Percentiles rank a stretch among this genome's conserved stretches.
Conservation (phyloP, 2,113 vertebrate genomes). For the Nycticorax nycticorax region DNA sequence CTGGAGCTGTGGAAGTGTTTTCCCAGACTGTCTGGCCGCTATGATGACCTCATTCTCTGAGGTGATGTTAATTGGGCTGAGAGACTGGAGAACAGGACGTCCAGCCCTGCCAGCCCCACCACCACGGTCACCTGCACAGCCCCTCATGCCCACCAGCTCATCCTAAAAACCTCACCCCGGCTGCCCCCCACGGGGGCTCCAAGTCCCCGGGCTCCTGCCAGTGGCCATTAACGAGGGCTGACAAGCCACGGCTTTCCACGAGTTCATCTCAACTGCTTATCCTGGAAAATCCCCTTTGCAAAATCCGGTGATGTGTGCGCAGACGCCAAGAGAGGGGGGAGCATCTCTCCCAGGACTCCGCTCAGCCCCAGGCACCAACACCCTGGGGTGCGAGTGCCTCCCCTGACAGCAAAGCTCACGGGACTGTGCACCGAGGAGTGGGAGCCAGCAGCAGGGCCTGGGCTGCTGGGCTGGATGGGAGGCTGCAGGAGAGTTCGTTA, state of each 20-base stretch:
- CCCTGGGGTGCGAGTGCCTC: not conserved
- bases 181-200: fast-evolving
- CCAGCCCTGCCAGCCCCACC: not conserved
- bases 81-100: not conserved
- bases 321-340: not conserved
- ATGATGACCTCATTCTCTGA: conserved; percentile 42
- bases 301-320: not conserved
- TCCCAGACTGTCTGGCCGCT: conserved; percentile 67
- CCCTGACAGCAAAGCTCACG: fast-evolving
- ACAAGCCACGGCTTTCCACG: not conserved
- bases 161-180: not conserved
- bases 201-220: not conserved
- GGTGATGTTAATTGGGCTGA: conserved; percentile 11
- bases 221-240: not conserved
- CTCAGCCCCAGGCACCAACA: not conserved
- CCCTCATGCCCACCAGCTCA: not conserved
- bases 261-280: conserved; percentile 31
- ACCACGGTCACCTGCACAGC: not conserved
- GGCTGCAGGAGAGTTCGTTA: not conserved
- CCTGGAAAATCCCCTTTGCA: conserved; percentile 31
- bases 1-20: conserved; percentile 62
- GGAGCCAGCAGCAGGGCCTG: not conserved
- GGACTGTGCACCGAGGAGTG: fast-evolving
- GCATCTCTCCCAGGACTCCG: not conserved
- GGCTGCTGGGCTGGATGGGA: not conserved